phyloP scores from a whole-genome alignment of 2,888 invertebrate genomes.

The Xylota segnis region DNA sequence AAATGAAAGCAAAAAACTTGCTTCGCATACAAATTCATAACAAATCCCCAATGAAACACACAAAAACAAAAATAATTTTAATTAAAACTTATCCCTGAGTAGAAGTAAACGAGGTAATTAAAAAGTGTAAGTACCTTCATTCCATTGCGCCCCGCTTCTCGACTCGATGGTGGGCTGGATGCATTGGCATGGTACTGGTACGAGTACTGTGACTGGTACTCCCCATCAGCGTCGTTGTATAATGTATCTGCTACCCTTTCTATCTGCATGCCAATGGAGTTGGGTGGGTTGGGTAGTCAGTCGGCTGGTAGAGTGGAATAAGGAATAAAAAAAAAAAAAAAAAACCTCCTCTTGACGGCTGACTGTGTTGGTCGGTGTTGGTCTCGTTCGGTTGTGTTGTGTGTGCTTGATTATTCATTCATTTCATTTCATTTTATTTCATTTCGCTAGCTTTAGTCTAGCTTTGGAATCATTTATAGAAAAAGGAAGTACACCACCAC shows the following conservation, averaged over 20 bases:
- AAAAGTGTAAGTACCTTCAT: conserved; percentile 78
- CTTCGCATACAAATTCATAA: conserved; percentile 76
- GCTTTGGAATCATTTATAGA: conserved; percentile 70
- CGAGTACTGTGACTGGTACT: no score
- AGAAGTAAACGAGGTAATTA: conserved; percentile 79
- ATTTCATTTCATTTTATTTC: conserved; percentile 76
- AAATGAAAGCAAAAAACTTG: conserved; percentile 24
- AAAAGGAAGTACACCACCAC: conserved; percentile 35
- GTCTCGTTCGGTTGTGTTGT: conserved; percentile 36
- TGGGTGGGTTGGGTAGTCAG: not conserved
- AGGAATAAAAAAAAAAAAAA: conserved; percentile 5
- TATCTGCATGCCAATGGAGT: not conserved
- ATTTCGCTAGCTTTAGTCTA: conserved; percentile 73
- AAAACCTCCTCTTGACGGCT: conserved; percentile 35
- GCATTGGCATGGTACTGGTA: conserved; percentile 4
- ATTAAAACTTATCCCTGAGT: conserved; percentile 82
- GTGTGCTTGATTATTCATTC: conserved; percentile 77
- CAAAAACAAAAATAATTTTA: conserved; percentile 81
- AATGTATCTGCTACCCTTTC: conserved; percentile 9
- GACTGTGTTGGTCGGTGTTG: conserved; percentile 52
- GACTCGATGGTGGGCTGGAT: conserved; percentile 6
- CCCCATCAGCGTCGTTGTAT: no score
- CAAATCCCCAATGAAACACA: conserved; percentile 75
- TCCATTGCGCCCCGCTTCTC: conserved; percentile 51
- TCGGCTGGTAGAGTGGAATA: no score